Conservation (phyloP, 2,888 invertebrate species). For the Heliconius ethilla region DNA sequence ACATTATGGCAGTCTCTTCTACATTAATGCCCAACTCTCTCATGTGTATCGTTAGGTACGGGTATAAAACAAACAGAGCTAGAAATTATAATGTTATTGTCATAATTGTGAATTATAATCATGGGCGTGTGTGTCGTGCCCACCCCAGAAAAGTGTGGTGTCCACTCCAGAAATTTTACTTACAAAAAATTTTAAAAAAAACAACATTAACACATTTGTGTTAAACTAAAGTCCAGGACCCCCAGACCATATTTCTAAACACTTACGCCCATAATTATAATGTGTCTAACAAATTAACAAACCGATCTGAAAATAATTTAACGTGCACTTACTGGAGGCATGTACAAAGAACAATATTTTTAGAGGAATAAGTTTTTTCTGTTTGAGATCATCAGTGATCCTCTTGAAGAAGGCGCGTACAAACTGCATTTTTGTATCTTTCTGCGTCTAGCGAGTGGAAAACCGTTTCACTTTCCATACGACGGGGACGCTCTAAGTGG, state of each 20-base stretch:
- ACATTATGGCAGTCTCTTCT: constrained; percentile 91
- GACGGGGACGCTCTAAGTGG: constrained; percentile 51
- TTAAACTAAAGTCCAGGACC: no score
- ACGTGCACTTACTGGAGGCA: constrained; percentile 86
- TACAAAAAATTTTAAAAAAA: no score
- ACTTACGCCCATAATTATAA: not conserved
- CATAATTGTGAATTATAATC: not conserved
- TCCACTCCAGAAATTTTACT: no score
- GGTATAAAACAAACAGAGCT: constrained; percentile 89
- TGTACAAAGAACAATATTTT: constrained; percentile 90
- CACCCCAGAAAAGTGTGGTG: no score
- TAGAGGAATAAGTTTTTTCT: constrained; percentile 87
- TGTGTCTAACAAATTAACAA: not conserved
- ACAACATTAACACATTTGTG: no score
- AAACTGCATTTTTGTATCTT: constrained; percentile 75
- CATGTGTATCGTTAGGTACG: constrained; percentile 91
- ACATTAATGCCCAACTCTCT: constrained; percentile 89
- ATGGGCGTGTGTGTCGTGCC: no score
- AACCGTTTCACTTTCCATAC: constrained; percentile 28
- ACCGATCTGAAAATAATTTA: not conserved
- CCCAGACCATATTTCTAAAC: not conserved
- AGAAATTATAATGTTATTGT: constrained; percentile 40
- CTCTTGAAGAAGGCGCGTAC: constrained; percentile 84
- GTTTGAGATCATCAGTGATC: constrained; percentile 86
- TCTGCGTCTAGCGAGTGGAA: not conserved